phyloP scores from a whole-genome alignment of 1,140 invertebrate genomes.

The Caligus rogercresseyi region DNA sequence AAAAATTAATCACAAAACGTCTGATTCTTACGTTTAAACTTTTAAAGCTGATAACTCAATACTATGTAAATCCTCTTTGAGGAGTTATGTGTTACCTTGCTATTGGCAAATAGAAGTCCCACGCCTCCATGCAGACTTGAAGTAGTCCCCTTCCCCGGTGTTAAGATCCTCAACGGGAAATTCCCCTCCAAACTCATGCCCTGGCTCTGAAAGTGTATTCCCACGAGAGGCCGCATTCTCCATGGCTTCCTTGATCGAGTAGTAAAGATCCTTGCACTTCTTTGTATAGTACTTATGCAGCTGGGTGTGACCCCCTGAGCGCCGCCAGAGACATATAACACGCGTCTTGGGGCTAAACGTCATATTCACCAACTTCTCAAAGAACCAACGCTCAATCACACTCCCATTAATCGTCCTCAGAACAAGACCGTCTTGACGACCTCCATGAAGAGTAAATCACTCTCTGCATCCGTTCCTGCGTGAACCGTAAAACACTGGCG shows the following conservation, averaged over 20 bases:
- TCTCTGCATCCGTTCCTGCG: conserved; percentile 69
- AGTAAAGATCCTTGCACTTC: conserved; percentile 97
- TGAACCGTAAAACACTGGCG: conserved; percentile 96
- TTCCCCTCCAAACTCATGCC: conserved; percentile 72
- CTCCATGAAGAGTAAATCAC: conserved; percentile 88
- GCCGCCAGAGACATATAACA: conserved; percentile 73
- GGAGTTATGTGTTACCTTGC: too few species aligned
- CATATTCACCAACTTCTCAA: conserved; percentile 96
- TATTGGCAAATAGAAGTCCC: conserved; percentile 89
- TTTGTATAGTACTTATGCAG: conserved; percentile 98
- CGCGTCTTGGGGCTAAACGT: conserved; percentile 93
- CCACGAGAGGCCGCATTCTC: conserved; percentile 74
- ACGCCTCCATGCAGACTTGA: conserved; percentile 99
- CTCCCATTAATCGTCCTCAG: conserved; percentile 76
- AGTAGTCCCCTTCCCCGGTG: conserved; percentile 90
- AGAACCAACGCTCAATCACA: conserved; percentile 96
- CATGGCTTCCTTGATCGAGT: conserved; percentile 97
- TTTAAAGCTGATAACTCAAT: too few species aligned
- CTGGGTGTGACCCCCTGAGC: conserved; percentile 72
- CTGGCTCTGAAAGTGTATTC: conserved; percentile 34
- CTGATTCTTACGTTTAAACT: too few species aligned
- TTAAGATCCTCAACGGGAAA: conserved; percentile 95
- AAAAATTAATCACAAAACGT: too few species aligned
- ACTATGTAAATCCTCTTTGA: too few species aligned
- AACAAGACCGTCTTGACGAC: conserved; percentile 94